Conservation (phyloP, 2,797 vertebrate species). For the Sebastes variabilis region DNA sequence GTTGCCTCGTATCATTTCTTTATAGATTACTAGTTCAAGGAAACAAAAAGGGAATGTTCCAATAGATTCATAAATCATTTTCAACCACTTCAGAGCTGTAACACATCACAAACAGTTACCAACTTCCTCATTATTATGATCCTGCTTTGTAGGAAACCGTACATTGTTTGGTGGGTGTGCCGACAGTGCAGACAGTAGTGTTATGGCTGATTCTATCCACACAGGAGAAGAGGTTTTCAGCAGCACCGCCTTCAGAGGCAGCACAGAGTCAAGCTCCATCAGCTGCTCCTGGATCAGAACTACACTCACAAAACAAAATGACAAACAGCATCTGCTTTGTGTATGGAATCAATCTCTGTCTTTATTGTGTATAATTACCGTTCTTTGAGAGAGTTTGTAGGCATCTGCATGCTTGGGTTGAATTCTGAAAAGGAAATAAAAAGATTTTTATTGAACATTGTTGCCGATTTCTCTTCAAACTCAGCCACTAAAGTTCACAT, state of each 20-base stretch:
- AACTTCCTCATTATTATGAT: too few relatives aligned
- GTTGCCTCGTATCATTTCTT: not conserved
- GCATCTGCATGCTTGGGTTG: conserved; percentile 86
- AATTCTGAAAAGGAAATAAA: conserved; percentile 77
- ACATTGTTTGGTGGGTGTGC: conserved; percentile 76
- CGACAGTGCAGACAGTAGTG: conserved; percentile 80
- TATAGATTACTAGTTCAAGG: not conserved
- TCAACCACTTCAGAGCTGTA: not conserved
- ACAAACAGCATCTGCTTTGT: not conserved
- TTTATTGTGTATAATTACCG: conserved; percentile 72
- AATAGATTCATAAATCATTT: not conserved
- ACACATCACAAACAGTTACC: too few relatives aligned
- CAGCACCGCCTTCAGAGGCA: conserved; percentile 69
- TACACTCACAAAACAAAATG: conserved; percentile 33
- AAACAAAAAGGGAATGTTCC: not conserved
- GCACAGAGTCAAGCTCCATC: conserved; percentile 76
- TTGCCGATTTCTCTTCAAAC: not conserved
- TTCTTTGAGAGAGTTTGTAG: conserved; percentile 80
- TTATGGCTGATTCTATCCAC: conserved; percentile 69
- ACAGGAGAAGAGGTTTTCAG: conserved; percentile 65
- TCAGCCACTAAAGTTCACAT: not conserved
- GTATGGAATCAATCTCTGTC: not conserved
- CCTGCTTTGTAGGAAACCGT: not conserved
- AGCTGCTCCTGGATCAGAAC: conserved; percentile 78
- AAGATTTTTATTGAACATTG: not conserved